phyloP scores from a whole-genome alignment of 2,888 invertebrate species.

The Limnephilus lunatus region DNA sequence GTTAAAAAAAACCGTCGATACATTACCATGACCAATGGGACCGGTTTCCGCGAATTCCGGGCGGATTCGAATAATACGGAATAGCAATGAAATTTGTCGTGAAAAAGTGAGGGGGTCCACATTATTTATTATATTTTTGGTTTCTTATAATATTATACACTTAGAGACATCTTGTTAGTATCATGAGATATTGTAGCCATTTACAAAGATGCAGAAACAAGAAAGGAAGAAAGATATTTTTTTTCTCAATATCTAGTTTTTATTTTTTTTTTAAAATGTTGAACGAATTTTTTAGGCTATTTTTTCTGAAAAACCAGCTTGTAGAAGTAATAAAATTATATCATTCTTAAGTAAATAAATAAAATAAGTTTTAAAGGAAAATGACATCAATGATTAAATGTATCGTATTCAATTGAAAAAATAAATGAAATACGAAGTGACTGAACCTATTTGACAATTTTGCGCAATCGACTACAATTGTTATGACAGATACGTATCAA shows the following conservation, averaged over 20 bases:
- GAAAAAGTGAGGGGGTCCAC: not conserved
- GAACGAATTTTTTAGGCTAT: not conserved
- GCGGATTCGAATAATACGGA: not conserved
- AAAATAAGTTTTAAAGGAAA: not conserved
- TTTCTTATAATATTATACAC: not conserved
- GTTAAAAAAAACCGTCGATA: constrained; percentile 26
- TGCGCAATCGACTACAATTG: not conserved
- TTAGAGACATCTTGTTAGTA: not conserved
- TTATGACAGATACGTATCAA: no score
- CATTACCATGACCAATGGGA: constrained; percentile 46
- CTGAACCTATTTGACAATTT: not conserved
- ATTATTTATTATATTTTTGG: not conserved
- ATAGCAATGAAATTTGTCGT: not conserved
- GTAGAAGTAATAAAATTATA: not conserved
- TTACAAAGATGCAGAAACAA: no score
- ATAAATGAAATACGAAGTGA: not conserved
- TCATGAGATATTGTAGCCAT: not conserved
- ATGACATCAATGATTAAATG: not conserved
- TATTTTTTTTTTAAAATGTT: not conserved
- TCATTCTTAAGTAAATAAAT: not conserved
- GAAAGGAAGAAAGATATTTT: no score
- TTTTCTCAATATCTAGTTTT: no score
- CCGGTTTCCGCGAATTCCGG: constrained; percentile 10
- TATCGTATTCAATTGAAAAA: not conserved
- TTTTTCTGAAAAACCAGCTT: not conserved